Conservation (phyloP, 2,888 invertebrate species). For the Smittia aterrima region DNA sequence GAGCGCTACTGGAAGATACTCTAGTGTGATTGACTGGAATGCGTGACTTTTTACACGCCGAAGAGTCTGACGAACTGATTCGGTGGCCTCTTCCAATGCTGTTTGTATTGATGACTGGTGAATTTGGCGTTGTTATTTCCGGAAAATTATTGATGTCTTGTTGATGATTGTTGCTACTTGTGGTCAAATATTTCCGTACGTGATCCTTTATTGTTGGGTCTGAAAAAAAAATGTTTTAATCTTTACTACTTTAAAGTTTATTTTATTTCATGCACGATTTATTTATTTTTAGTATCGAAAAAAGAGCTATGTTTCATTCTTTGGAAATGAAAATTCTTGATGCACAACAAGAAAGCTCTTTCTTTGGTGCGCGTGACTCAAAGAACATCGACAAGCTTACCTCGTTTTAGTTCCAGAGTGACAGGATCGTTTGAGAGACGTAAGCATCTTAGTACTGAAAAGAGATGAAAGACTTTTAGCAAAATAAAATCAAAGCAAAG, state of each 20-base stretch:
- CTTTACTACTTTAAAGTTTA: no score
- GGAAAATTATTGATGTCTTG: constrained; percentile 55
- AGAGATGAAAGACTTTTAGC: constrained; percentile 46
- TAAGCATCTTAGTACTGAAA: constrained; percentile 89
- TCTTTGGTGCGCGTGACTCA: no score
- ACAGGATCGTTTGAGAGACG: constrained; percentile 88
- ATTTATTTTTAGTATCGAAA: no score
- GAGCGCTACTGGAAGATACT: constrained; percentile 47
- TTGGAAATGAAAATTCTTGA: no score
- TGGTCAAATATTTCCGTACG: constrained; percentile 68
- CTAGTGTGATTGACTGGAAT: constrained; percentile 44
- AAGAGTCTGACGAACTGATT: constrained; percentile 48
- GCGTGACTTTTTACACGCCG: constrained; percentile 48
- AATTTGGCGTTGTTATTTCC: constrained; percentile 43
- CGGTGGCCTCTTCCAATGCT: constrained; percentile 50
- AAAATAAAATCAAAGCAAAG: no score
- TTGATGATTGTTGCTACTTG: constrained; percentile 55
- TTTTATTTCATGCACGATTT: no score
- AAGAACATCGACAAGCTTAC: constrained; percentile 57
- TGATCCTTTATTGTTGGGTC: constrained; percentile 86
- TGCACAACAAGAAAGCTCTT: no score
- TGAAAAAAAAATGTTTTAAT: constrained; percentile 50
- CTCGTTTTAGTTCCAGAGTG: constrained; percentile 85
- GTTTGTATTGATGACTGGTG: constrained; percentile 44
- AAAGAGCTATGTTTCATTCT: no score